A percentile compares a stretch with the other conserved stretches of the same genome.
Conservation (phyloP, 2,113 vertebrate genomes). For the Percina caprodes region DNA sequence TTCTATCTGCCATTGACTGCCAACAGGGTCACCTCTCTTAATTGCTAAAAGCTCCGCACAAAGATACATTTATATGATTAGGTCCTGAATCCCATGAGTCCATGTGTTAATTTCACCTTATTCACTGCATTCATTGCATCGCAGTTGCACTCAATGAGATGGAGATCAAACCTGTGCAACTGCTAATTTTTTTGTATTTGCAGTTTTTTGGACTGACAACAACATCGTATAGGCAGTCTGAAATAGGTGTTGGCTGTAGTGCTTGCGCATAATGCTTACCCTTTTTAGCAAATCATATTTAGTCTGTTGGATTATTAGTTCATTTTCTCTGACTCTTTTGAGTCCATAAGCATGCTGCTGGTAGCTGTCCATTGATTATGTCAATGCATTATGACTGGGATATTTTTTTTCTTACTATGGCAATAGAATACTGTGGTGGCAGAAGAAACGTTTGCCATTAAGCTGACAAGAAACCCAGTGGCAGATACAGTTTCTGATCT, state of each 20-base stretch:
- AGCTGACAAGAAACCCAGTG: too few species aligned
- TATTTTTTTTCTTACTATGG: too few species aligned
- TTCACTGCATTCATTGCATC: conserved; percentile 8
- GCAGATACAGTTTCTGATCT: too few species aligned
- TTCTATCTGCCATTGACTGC: conserved; percentile 39
- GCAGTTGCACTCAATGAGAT: neutral
- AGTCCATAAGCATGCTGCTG: neutral
- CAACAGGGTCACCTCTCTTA: conserved; percentile 16
- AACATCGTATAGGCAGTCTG: too few species aligned
- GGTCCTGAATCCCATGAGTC: neutral
- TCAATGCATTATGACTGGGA: too few species aligned
- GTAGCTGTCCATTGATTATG: neutral
- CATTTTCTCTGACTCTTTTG: conserved; percentile 16
- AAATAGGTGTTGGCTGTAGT: too few species aligned
- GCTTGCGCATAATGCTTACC: too few species aligned
- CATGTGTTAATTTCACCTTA: conserved; percentile 5
- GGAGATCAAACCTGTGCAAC: conserved; percentile 26
- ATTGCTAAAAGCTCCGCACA: conserved; percentile 17
- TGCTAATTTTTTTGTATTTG: neutral
- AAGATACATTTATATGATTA: conserved; percentile 9
- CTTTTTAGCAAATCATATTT: neutral
- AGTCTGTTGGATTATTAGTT: conserved; percentile 4
- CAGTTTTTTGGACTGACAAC: too few species aligned
- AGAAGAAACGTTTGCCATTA: too few species aligned
- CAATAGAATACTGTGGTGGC: too few species aligned